These are phyloP conservation scores for Ophion obscuratus DNA, from an alignment of 2,888 invertebrate species.

Conservation along the genomic window DNA sequence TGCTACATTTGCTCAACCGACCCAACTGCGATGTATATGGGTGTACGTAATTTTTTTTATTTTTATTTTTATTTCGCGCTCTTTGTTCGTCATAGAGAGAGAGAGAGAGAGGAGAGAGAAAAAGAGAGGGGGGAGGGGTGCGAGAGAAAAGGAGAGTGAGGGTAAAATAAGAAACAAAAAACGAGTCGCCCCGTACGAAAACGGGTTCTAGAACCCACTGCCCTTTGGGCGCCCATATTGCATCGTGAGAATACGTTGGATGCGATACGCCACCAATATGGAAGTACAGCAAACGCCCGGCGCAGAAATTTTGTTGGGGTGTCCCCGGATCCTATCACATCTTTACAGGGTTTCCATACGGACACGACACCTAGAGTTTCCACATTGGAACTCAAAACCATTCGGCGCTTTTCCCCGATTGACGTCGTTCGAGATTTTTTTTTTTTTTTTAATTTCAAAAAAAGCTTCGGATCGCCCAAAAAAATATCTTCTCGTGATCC, in stretches of 20 bases:
- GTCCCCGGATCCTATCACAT: too few species aligned
- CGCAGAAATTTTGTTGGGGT: not conserved
- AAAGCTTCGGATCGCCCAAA: too few species aligned
- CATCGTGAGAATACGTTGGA: conserved; percentile 42
- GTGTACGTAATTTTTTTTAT: not conserved
- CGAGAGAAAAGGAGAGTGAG: not conserved
- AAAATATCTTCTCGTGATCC: too few species aligned
- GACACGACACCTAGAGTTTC: too few species aligned
- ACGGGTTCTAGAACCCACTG: conserved; percentile 57
- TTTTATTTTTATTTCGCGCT: conserved; percentile 23
- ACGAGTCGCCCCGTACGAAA: conserved; percentile 55
- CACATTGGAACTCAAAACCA: too few species aligned
- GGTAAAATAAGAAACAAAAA: conserved; percentile 26
- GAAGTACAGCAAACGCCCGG: conserved; percentile 2
- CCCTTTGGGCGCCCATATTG: conserved; percentile 37
- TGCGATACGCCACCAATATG: not conserved
- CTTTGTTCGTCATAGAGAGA: conserved; percentile 50
- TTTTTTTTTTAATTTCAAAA: too few species aligned
- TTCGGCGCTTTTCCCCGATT: too few species aligned
- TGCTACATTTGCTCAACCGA: conserved; percentile 44
- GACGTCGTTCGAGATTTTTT: too few species aligned
- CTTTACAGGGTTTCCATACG: too few species aligned
- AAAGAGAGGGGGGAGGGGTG: not conserved
- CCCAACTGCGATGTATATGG: conserved; percentile 48
- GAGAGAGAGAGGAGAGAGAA: conserved; percentile 10